These are phyloP conservation scores for Phyllopteryx taeniolatus DNA, from an alignment of 2,113 vertebrate genomes.

Conservation along the genomic window DNA sequence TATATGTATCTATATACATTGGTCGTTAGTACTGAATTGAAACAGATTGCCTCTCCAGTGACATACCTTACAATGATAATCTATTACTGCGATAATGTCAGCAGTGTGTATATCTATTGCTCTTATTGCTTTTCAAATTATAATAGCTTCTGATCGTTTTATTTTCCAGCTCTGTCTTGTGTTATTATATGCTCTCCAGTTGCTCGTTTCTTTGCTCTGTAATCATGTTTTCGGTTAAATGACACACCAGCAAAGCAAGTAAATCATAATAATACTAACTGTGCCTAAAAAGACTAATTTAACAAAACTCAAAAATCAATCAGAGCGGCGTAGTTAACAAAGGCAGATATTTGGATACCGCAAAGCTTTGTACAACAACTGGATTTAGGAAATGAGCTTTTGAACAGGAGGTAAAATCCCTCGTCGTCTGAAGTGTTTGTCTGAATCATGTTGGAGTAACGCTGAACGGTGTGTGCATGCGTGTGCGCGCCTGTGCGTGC, in stretches of 20 bases:
- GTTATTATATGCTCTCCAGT: no score
- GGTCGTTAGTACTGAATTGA: no score
- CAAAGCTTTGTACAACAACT: constrained; percentile 3
- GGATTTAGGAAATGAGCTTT: constrained; percentile 1
- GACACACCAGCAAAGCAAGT: background rate
- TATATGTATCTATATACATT: no score
- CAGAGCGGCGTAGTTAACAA: background rate
- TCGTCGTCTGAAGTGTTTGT: background rate
- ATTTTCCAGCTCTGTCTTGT: no score
- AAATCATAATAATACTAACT: background rate
- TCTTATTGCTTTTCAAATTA: background rate
- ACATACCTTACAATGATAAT: background rate
- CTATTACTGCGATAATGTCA: background rate
- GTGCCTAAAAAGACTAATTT: background rate
- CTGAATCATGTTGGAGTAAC: background rate
- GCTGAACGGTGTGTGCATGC: background rate
- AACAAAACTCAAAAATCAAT: background rate
- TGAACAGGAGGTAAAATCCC: background rate
- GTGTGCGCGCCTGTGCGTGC: constrained; percentile 18
- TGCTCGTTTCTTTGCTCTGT: background rate
- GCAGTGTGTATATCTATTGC: background rate
- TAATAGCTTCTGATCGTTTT: no score
- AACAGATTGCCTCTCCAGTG: no score
- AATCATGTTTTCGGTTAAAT: background rate
- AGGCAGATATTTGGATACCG: background rate